phyloP scores from a whole-genome alignment of 1,140 invertebrate genomes.

The Idris sp. region DNA sequence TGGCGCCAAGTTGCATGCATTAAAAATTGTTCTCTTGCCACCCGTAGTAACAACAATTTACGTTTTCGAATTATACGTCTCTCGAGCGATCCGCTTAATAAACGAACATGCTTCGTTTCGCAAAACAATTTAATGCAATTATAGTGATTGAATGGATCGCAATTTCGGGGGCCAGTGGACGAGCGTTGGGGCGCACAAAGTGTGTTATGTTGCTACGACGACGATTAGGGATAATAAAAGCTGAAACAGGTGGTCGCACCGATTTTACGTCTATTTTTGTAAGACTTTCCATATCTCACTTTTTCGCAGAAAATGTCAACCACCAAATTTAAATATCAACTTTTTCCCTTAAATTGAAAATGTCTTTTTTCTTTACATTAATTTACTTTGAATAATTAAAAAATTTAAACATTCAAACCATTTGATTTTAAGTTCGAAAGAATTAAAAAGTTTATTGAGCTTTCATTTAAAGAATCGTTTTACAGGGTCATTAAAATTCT shows the following conservation, averaged over 20 bases:
- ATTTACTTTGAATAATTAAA: too few species aligned
- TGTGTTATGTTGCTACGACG: constrained; percentile 53
- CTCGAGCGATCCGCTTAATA: constrained; percentile 59
- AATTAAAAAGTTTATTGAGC: constrained; percentile 23
- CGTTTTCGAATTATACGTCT: constrained; percentile 59
- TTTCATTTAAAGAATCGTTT: constrained; percentile 20
- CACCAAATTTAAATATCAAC: too few species aligned
- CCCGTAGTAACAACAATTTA: constrained; percentile 48
- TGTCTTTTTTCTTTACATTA: too few species aligned
- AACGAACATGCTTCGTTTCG: constrained; percentile 61
- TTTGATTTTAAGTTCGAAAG: constrained; percentile 32
- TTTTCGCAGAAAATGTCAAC: too few species aligned
- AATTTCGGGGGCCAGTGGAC: constrained; percentile 45
- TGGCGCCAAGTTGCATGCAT: constrained; percentile 7
- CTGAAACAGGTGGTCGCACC: constrained; percentile 62
- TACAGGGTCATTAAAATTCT: constrained; percentile 44
- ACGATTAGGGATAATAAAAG: constrained; percentile 60
- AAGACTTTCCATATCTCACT: neutral
- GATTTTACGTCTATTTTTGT: constrained; percentile 19
- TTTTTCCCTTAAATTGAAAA: too few species aligned
- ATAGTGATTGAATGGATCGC: constrained; percentile 62
- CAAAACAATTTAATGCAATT: constrained; percentile 65
- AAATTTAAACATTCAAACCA: too few species aligned
- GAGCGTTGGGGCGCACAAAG: constrained; percentile 39
- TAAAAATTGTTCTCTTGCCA: constrained; percentile 16